Conservation (phyloP, 2,797 vertebrate genomes). For the Erpetoichthys calabaricus region DNA sequence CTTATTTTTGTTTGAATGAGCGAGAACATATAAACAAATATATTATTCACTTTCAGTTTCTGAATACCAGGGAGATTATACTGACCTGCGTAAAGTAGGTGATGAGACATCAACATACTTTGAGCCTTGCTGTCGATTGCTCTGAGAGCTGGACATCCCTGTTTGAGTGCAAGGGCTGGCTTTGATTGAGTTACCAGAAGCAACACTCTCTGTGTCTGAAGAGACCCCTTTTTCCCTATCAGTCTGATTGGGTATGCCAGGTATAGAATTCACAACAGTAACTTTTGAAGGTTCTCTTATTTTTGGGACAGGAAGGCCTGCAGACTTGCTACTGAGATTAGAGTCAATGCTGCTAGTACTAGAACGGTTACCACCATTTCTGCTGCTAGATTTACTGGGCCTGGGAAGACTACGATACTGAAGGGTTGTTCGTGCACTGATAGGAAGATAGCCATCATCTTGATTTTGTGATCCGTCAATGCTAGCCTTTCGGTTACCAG, state of each 20-base stretch:
- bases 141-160: conserved; percentile 48
- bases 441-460: conserved; percentile 74
- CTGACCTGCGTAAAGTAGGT: conserved; percentile 89
- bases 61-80: conserved; percentile 2
- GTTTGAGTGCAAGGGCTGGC: conserved; percentile 50
- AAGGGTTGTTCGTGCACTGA: conserved; percentile 74
- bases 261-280: conserved; percentile 43
- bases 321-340: conserved; percentile 66
- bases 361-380: conserved; percentile 76
- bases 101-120: conserved; percentile 83
- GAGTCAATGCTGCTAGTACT: conserved; percentile 96
- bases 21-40: no score
- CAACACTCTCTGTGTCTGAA: conserved; percentile 63
- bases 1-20: no score
- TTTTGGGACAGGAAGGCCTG: conserved; percentile 49
- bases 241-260: conserved; percentile 75
- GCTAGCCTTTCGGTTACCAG: conserved; percentile 52
- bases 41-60: no score
- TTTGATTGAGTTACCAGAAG: conserved; percentile 62
- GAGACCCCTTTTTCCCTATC: conserved; percentile 90
- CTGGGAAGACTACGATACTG: conserved; percentile 92
- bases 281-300: conserved; percentile 54
- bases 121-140: conserved; percentile 62
- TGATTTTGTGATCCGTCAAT: conserved; percentile 62
- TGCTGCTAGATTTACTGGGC: conserved; percentile 72